These are phyloP conservation scores for Ctena decussata DNA, from an alignment of 2,888 invertebrate genomes.

Conservation along the genomic window DNA sequence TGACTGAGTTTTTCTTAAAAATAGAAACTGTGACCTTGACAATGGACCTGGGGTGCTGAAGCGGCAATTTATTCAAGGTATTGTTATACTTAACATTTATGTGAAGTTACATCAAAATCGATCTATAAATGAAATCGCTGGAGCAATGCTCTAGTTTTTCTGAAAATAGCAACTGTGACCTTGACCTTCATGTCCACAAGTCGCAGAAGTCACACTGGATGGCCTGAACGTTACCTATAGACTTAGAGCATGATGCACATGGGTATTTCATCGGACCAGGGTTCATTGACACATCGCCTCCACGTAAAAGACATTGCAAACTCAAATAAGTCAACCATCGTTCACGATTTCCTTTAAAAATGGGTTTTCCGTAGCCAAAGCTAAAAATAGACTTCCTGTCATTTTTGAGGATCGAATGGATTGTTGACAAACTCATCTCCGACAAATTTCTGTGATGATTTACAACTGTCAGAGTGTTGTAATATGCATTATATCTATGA, in stretches of 20 bases:
- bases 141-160: too few relatives aligned
- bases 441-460: not conserved
- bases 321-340: not conserved
- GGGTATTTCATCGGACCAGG: not conserved
- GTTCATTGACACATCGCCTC: not conserved
- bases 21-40: too few relatives aligned
- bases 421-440: too few relatives aligned
- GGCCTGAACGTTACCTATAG: not conserved
- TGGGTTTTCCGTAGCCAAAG: not conserved
- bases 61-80: too few relatives aligned
- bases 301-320: not conserved
- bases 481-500: not conserved
- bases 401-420: not conserved
- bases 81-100: too few relatives aligned
- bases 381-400: not conserved
- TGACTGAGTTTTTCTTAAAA: too few relatives aligned
- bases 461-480: not conserved
- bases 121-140: too few relatives aligned
- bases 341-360: not conserved
- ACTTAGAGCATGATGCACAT: not conserved
- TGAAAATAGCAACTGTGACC: too few relatives aligned
- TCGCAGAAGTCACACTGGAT: not conserved
- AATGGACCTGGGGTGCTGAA: too few relatives aligned
- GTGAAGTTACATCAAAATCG: too few relatives aligned
- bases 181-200: not conserved